Conservation (phyloP, 2,113 vertebrate genomes). For the Salvelinus sp. region DNA sequence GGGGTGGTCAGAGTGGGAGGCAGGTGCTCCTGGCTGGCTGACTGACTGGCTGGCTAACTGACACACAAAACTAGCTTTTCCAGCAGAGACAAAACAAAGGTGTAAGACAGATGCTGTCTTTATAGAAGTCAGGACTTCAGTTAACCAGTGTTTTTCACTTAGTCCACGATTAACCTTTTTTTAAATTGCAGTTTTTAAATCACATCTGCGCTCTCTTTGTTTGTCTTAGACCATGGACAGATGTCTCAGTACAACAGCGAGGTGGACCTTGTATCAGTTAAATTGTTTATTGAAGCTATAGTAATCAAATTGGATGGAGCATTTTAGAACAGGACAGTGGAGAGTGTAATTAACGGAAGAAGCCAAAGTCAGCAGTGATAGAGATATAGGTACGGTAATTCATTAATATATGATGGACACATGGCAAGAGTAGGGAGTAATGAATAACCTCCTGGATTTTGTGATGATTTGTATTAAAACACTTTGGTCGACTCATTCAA, state of each 20-base stretch:
- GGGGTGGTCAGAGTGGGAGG: not conserved
- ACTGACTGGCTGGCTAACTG: too few species aligned
- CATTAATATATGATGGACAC: too few species aligned
- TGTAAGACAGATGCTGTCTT: slow-evolving; percentile 1
- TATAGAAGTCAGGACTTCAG: not conserved
- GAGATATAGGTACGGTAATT: too few species aligned
- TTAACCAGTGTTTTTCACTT: not conserved
- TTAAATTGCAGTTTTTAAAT: not conserved
- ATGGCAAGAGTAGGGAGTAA: too few species aligned
- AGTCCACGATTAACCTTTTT: not conserved
- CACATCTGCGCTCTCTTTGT: not conserved
- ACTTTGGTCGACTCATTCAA: not conserved
- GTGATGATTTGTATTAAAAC: not conserved
- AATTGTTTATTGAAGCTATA: too few species aligned
- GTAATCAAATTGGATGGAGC: not conserved
- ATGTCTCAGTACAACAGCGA: slow-evolving; percentile 1
- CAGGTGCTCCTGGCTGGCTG: not conserved
- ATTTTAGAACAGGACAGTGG: too few species aligned
- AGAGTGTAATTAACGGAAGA: too few species aligned
- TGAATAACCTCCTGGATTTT: not conserved
- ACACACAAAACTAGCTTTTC: not conserved
- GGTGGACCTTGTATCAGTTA: not conserved
- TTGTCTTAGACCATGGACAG: not conserved
- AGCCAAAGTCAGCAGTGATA: too few species aligned
- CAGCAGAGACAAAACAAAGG: not conserved